These are phyloP conservation scores for Acyrthosiphon pisum DNA, from an alignment of 1,140 invertebrate genomes.

Conservation along the genomic window DNA sequence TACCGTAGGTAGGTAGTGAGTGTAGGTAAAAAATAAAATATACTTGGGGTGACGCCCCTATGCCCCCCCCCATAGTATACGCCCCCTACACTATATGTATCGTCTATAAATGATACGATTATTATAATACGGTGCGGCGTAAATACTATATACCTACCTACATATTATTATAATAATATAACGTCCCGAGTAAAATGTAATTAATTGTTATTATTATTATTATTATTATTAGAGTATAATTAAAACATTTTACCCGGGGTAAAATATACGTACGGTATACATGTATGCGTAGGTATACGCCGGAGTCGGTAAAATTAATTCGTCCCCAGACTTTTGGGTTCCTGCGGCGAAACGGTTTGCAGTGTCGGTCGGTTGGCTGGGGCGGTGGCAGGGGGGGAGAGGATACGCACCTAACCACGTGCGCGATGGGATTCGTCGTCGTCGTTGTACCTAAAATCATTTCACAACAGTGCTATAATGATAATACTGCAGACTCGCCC, in stretches of 20 bases:
- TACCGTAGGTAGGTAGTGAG: background rate
- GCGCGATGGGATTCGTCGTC: background rate
- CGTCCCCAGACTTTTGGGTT: slow-evolving; percentile 21
- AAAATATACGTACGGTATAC: background rate
- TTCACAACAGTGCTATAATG: background rate
- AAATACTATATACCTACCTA: background rate
- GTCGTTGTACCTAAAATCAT: background rate
- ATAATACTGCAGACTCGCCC: too few species aligned
- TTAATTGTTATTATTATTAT: background rate
- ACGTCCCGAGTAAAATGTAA: background rate
- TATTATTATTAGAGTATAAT: background rate
- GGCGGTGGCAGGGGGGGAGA: background rate
- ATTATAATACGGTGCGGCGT: too few species aligned
- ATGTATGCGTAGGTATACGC: background rate
- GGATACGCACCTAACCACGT: background rate
- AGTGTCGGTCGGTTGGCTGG: background rate
- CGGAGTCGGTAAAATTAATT: slow-evolving; percentile 10
- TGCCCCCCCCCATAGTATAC: background rate
- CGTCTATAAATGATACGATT: background rate
- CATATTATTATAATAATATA: background rate
- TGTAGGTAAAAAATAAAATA: background rate
- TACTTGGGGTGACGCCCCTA: too few species aligned
- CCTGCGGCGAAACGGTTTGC: background rate
- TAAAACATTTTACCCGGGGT: background rate
- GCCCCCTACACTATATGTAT: too few species aligned